Evolutionary conservation across 1,140 invertebrate genomes (phyloP).

Genomic region (Trachymyrmex cornetzi): DNA sequence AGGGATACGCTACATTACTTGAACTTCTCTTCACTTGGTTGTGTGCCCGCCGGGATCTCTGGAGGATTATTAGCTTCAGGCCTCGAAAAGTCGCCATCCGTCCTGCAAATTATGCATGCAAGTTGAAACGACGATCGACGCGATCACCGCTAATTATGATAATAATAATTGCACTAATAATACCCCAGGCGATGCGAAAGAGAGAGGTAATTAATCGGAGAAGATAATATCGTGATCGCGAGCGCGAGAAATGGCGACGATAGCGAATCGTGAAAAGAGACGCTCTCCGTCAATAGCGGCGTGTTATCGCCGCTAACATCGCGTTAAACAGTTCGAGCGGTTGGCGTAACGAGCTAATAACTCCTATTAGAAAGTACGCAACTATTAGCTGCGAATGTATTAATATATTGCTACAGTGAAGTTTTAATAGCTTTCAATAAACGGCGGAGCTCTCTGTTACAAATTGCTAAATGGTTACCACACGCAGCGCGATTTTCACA

Average conservation of each 20-base stretch:
- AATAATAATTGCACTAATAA: slow-evolving; percentile 62
- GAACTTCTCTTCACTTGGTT: not conserved
- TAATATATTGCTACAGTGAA: slow-evolving; percentile 35
- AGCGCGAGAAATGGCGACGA: slow-evolving; percentile 57
- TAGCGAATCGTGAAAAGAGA: slow-evolving; percentile 58
- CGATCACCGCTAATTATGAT: slow-evolving; percentile 59
- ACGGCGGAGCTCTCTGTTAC: slow-evolving; percentile 41
- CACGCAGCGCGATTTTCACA: slow-evolving; percentile 10
- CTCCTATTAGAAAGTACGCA: slow-evolving; percentile 58
- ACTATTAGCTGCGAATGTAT: slow-evolving; percentile 46
- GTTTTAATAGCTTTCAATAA: slow-evolving; percentile 51
- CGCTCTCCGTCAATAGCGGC: slow-evolving; percentile 32
- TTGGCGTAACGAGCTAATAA: slow-evolving; percentile 62
- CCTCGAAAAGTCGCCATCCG: slow-evolving; percentile 39
- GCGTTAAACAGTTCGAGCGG: slow-evolving; percentile 59
- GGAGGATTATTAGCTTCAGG: slow-evolving; percentile 34
- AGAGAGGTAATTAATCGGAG: slow-evolving; percentile 59
- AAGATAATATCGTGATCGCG: slow-evolving; percentile 56
- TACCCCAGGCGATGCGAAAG: slow-evolving; percentile 25
- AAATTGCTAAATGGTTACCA: slow-evolving; percentile 44
- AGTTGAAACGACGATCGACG: slow-evolving; percentile 53
- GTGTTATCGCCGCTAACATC: slow-evolving; percentile 47
- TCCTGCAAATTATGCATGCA: slow-evolving; percentile 45
- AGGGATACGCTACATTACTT: slow-evolving; percentile 7
- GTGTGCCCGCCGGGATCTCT: not conserved